These are phyloP conservation scores for Lepus oiostolus DNA, from an alignment of 2,797 vertebrate species.

Conservation along the genomic window DNA sequence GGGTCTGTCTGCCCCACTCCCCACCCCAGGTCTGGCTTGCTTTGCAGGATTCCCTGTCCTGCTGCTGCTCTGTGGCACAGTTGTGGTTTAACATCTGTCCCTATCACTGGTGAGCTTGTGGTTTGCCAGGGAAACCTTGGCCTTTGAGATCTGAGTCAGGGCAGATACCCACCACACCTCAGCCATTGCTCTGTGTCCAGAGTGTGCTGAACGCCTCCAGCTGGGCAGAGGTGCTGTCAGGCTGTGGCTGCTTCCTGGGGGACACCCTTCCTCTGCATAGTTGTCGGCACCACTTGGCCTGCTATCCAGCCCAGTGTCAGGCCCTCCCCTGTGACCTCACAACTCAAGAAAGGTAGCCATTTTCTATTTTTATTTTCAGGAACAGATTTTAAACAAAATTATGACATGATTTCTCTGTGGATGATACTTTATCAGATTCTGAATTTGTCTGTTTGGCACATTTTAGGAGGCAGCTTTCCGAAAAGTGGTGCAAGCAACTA, in stretches of 20 bases:
- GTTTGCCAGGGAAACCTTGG: neutral
- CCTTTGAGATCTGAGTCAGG: neutral
- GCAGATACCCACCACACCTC: neutral
- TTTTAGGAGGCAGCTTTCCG: constrained; percentile 98
- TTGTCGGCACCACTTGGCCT: neutral
- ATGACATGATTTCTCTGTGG: neutral
- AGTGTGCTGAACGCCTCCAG: neutral
- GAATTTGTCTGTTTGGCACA: neutral
- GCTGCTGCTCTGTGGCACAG: neutral
- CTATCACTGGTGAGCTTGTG: neutral
- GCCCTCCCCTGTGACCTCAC: neutral
- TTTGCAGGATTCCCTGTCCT: neutral
- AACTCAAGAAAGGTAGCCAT: neutral
- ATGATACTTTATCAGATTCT: neutral
- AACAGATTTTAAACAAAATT: neutral
- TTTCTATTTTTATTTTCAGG: neutral
- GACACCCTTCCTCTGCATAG: no score
- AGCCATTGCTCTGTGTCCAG: neutral
- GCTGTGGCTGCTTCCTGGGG: neutral
- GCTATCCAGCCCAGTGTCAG: rapidly evolving
- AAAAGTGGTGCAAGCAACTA: constrained; percentile 99
- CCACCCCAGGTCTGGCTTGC: neutral
- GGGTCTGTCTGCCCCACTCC: neutral
- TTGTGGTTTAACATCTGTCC: neutral
- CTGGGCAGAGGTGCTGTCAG: neutral